Conservation (phyloP, 2,113 vertebrate species). For the Melanotaenia duboulayi region DNA sequence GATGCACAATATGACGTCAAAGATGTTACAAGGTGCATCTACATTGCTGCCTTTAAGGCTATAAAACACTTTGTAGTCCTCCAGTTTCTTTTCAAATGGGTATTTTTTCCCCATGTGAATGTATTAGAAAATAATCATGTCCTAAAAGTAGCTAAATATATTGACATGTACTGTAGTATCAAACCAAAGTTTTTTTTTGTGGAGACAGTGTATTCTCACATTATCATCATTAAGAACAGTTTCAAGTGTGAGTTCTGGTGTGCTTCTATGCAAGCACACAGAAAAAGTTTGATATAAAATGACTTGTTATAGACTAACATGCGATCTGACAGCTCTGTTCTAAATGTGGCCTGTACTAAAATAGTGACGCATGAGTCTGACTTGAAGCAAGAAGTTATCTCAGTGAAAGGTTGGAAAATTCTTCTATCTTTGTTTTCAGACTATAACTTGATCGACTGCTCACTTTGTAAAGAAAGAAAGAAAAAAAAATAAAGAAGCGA, state of each 20-base stretch:
- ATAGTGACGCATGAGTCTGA: neutral
- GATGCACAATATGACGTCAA: no score
- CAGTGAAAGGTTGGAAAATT: conserved; percentile 28
- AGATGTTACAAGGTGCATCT: conserved; percentile 4
- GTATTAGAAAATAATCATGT: neutral
- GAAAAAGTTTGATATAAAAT: neutral
- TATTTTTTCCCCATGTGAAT: conserved; percentile 16
- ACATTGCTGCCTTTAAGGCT: conserved; percentile 33
- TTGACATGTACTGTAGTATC: no score
- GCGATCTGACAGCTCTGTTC: neutral
- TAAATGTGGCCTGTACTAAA: neutral
- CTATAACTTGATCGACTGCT: conserved; percentile 19
- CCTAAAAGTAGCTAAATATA: no score
- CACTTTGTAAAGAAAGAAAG: conserved; percentile 7
- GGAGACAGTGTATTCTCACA: no score
- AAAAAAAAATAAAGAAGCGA: conserved; percentile 20
- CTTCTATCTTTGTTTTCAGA: neutral
- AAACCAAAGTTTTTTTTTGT: no score
- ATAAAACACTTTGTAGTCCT: conserved; percentile 9
- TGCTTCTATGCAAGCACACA: neutral
- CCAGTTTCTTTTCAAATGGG: neutral
- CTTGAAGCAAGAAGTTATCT: neutral
- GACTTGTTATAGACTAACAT: neutral
- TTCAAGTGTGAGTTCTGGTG: neutral
- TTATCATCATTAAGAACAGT: conserved; percentile 9